Evolutionary conservation across 2,797 vertebrate species (phyloP), one percentile per base, ranked within the genome.

Genomic region (Lates japonicus): DNA sequence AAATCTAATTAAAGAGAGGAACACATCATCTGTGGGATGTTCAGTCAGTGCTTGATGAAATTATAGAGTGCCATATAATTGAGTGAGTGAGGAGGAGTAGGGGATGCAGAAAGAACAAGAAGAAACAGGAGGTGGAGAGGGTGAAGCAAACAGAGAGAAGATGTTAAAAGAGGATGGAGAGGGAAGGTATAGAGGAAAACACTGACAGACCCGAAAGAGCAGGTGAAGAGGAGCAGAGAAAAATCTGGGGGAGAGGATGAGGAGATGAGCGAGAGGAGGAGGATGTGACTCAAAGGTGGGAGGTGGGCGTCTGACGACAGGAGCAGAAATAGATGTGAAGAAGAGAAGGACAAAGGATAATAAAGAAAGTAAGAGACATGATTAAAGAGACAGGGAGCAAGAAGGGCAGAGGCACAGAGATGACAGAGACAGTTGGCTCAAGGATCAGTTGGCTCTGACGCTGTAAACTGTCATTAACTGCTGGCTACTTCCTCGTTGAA

Each of bases 1-100:
- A 64, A 46, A 33, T 69, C 11, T 0, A 54, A 44, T 42, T 57
- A 75, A 65, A 72, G 39, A 71, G 9, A 29, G n/a, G 11, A 61
- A 35, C 14, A 42, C 35, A 59, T 58, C 35, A 55, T 58, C 41
- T 75, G 39, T 60, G 51, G 52, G 54, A 64, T 64, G 51, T 37
- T 68, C 54, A 29, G 55, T 59, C 75, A 59, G 19, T n/a, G 67
- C 70, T 51, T 60, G 17, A 49, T 69, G 48, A 81, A 74, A 76
- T 70, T 39, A 63, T 19, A 37, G 60, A 35, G 25, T 58, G 2
- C 3, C n/a, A 76, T 63, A 44, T 9, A 59, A 52, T 22, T 14
- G 31, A 52, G 35, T 41, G 33, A 70, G 35, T 35, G 58, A 70
- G 20, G 33, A 37, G 41, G 29, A 35, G 41, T 12, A 52, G 29